Evolutionary conservation across 2,888 invertebrate species (phyloP).

Genomic region (Schizotus pectinicornis): DNA sequence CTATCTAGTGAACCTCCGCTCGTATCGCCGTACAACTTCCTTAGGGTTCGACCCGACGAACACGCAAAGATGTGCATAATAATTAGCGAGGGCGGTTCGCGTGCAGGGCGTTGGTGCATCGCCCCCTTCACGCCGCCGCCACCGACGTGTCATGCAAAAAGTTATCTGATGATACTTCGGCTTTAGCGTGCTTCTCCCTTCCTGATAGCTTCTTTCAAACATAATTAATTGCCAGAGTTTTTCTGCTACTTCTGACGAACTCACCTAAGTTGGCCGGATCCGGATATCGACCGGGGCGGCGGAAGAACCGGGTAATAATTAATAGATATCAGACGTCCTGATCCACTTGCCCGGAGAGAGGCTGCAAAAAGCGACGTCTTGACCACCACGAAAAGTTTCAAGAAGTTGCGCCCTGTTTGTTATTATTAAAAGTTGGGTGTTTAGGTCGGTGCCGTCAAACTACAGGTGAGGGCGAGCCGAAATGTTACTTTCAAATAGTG

Average conservation of each 20-base stretch:
- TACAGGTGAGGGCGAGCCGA: no score
- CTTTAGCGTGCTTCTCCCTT: constrained; percentile 16
- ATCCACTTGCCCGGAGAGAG: no score
- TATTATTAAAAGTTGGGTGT: no score
- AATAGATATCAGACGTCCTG: no score
- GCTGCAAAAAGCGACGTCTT: no score
- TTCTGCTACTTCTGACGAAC: constrained; percentile 5
- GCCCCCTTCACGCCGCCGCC: constrained; percentile 1
- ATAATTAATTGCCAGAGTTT: constrained; percentile 22
- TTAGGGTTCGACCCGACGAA: constrained; percentile 46
- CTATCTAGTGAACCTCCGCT: constrained; percentile 43
- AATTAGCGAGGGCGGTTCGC: constrained; percentile 49
- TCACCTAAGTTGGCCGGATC: no score
- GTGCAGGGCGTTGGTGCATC: constrained; percentile 36
- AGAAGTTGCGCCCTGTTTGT: no score
- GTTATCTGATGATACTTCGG: constrained; percentile 24
- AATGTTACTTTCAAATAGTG: no score
- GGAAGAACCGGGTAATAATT: no score
- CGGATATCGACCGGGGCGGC: no score
- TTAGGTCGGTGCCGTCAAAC: no score
- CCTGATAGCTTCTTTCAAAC: constrained; percentile 23
- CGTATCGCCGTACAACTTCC: constrained; percentile 56
- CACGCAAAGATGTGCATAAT: constrained; percentile 59
- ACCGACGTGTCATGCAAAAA: constrained; percentile 24
- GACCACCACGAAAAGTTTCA: no score